Conservation (phyloP, 2,797 vertebrate species). For the Cuculus canorus region DNA sequence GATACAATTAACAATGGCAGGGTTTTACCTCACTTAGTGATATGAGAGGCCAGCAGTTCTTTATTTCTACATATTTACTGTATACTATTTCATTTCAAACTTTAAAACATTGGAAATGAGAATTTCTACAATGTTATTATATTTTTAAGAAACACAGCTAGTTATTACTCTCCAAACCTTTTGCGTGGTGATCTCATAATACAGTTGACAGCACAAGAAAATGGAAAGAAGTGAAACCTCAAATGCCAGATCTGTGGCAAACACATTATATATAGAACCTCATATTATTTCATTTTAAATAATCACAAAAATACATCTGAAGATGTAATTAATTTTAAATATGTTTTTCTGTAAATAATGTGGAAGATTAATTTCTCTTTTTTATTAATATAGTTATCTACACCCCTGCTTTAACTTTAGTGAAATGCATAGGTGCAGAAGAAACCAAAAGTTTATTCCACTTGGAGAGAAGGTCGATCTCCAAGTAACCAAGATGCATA, state of each 20-base stretch:
- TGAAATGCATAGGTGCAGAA: neutral
- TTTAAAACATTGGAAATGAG: neutral
- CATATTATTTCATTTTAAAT: neutral
- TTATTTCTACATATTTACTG: neutral
- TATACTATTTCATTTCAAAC: neutral
- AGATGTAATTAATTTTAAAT: neutral
- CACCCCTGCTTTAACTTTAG: neutral
- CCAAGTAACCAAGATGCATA: neutral
- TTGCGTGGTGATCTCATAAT: neutral
- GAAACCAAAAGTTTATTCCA: neutral
- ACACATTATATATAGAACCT: accelerated
- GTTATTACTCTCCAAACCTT: neutral
- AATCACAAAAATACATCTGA: neutral
- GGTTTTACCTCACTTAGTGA: neutral
- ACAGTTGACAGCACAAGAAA: neutral
- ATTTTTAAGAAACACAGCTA: neutral
- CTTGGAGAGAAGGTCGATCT: neutral
- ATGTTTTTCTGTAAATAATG: neutral
- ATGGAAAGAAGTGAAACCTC: neutral
- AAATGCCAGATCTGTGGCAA: neutral
- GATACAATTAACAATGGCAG: neutral
- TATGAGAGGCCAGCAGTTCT: neutral
- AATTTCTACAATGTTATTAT: neutral
- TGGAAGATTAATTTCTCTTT: neutral
- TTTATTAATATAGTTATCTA: neutral